Percentiles rank a stretch among this genome's conserved stretches.
Conservation (phyloP, 2,888 invertebrate species). For the Stenolophus ochropezus region DNA sequence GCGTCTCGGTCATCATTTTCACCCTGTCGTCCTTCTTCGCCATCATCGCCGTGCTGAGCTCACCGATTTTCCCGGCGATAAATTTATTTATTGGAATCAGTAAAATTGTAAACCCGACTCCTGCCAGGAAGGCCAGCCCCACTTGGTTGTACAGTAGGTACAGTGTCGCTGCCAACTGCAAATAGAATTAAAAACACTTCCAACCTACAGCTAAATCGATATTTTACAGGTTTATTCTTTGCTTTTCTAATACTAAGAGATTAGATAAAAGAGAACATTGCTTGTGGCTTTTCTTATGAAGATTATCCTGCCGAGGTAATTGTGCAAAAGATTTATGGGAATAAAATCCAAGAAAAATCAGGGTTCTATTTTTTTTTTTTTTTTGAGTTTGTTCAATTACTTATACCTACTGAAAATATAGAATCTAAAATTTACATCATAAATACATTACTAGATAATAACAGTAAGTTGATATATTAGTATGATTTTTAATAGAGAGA, state of each 20-base stretch:
- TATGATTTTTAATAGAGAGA: no score
- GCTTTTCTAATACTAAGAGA: not conserved
- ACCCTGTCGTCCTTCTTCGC: constrained; percentile 92
- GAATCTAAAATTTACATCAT: no score
- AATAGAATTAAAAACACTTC: not conserved
- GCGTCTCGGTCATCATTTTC: constrained; percentile 88
- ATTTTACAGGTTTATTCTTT: not conserved
- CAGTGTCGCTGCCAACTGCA: constrained; percentile 85
- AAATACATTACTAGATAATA: no score
- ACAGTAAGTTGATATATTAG: no score
- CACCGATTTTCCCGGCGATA: constrained; percentile 91
- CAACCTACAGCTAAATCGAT: not conserved
- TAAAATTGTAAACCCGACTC: constrained; percentile 88
- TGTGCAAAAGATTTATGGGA: no score
- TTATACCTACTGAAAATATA: no score
- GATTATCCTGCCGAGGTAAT: no score
- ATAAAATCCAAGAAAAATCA: no score
- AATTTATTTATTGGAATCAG: constrained; percentile 95
- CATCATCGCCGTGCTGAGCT: constrained; percentile 92
- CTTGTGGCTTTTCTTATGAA: not conserved
- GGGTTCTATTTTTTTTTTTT: no score
- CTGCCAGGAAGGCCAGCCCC: constrained; percentile 93
- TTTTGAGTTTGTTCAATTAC: no score
- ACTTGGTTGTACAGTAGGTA: constrained; percentile 91
- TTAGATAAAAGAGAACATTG: not conserved